A percentile compares a stretch with the other conserved stretches of the same genome.
Conservation (phyloP, 2,113 vertebrate species). For the Python bivittatus region DNA sequence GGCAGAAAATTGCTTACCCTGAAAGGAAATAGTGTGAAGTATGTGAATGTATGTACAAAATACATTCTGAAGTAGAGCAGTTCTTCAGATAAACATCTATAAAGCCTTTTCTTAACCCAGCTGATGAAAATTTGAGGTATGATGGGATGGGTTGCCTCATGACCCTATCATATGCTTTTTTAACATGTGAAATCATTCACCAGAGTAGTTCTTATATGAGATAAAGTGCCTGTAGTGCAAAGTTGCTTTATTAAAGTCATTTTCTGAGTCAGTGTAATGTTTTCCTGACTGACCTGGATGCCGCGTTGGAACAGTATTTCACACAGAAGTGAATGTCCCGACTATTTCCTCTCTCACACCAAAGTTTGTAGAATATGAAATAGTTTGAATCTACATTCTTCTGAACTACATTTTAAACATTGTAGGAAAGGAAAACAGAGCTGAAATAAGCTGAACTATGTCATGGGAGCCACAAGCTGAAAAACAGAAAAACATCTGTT, state of each 20-base stretch:
- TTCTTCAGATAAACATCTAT: background rate
- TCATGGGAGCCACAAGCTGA: background rate
- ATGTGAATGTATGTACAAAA: too few relatives aligned
- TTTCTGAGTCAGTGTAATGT: background rate
- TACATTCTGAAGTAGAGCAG: background rate
- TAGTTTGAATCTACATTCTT: background rate
- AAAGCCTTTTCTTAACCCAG: background rate
- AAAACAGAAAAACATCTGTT: background rate
- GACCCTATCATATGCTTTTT: background rate
- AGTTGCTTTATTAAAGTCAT: background rate
- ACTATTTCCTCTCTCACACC: too few relatives aligned
- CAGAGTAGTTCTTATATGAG: too few relatives aligned
- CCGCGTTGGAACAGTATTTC: background rate
- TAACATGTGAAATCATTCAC: background rate
- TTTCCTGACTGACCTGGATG: too few relatives aligned
- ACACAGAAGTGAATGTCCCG: background rate
- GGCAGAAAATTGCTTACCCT: too few relatives aligned
- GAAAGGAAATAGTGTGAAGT: too few relatives aligned
- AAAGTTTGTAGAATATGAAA: background rate
- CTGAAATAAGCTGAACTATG: conserved; percentile 5
- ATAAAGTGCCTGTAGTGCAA: background rate
- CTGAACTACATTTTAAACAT: background rate
- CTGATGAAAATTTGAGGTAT: background rate
- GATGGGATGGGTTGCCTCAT: background rate
- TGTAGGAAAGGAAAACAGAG: background rate